Conservation (phyloP, 2,113 vertebrate genomes). For the Psephotus haematonotus region DNA sequence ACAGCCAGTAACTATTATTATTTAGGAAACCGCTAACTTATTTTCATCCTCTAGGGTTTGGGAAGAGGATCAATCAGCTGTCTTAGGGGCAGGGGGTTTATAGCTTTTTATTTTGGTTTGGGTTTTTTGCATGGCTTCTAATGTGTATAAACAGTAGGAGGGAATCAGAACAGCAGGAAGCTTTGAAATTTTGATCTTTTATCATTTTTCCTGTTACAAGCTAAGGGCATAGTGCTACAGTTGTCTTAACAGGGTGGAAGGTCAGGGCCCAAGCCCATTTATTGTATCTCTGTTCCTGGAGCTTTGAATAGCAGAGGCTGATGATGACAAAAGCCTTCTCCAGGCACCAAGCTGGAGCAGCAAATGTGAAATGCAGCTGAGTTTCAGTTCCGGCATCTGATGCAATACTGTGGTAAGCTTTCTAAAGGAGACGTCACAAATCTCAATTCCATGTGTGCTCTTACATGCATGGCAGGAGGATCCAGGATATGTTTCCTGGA, state of each 20-base stretch:
- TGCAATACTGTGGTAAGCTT: neutral
- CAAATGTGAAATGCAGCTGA: rapidly evolving
- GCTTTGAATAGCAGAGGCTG: neutral
- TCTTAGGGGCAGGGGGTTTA: neutral
- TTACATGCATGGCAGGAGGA: neutral
- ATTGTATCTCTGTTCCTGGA: neutral
- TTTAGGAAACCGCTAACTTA: neutral
- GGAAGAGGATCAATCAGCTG: neutral
- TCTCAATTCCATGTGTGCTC: neutral
- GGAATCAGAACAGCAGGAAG: neutral
- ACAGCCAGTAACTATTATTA: neutral
- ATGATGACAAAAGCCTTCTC: neutral
- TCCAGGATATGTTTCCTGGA: neutral
- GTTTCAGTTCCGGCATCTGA: slow-evolving; percentile 6
- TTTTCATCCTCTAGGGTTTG: neutral
- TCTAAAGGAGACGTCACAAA: neutral
- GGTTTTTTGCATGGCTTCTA: neutral
- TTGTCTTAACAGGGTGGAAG: rapidly evolving
- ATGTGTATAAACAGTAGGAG: neutral
- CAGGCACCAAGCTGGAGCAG: neutral
- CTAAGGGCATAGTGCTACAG: neutral
- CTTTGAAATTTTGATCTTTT: neutral
- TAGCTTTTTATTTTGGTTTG: neutral
- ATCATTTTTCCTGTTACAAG: neutral
- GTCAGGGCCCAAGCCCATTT: neutral